These are phyloP conservation scores for Acanthiza pusilla DNA, from an alignment of 2,797 vertebrate species.

Conservation along the genomic window DNA sequence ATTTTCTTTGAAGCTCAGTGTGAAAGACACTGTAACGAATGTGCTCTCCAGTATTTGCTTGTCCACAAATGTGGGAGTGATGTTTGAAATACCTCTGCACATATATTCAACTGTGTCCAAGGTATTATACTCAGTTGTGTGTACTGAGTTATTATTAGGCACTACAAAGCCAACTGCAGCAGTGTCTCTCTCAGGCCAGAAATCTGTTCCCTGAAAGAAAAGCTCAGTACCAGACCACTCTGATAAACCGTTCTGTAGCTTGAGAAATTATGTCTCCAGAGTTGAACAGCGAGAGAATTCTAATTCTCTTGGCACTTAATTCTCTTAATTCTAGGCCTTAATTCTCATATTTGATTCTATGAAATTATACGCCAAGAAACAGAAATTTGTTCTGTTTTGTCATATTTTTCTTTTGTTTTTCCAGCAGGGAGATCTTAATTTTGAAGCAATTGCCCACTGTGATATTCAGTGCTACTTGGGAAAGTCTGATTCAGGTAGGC, in stretches of 20 bases:
- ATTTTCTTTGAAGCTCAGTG: conserved; percentile 84
- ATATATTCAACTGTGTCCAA: conserved; percentile 78
- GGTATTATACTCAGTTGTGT: conserved; percentile 69
- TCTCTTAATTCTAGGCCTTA: not conserved
- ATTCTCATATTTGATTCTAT: not conserved
- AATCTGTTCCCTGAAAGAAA: not conserved
- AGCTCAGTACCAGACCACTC: not conserved
- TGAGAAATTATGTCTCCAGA: not conserved
- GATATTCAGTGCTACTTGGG: conserved; percentile 85
- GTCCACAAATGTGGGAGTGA: conserved; percentile 81
- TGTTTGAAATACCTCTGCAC: conserved; percentile 85
- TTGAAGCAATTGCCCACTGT: conserved; percentile 84
- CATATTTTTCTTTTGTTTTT: conserved; percentile 34
- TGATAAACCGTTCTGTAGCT: not conserved
- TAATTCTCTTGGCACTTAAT: not conserved
- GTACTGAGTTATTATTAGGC: not conserved
- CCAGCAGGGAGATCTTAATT: conserved; percentile 80
- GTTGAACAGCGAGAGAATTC: not conserved
- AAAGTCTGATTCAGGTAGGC: conserved; percentile 86
- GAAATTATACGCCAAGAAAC: not conserved
- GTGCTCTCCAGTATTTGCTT: conserved; percentile 82
- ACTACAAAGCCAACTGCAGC: not conserved
- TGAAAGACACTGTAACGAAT: conserved; percentile 77
- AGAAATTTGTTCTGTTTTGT: not conserved
- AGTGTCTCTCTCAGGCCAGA: not conserved